Evolutionary conservation across 2,888 invertebrate species (phyloP).

Genomic region (Drosophila kambysellisi): DNA sequence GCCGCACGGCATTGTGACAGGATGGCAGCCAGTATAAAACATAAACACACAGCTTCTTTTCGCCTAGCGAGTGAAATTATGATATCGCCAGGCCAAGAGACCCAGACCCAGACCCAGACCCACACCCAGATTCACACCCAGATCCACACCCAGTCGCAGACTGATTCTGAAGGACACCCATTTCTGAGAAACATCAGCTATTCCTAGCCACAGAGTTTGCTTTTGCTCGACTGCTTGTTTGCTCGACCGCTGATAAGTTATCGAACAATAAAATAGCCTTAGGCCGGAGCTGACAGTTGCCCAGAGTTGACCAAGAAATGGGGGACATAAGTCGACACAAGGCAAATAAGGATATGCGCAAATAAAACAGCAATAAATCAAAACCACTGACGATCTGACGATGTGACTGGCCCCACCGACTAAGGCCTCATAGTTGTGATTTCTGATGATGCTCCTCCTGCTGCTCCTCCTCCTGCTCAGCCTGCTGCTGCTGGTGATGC

Average conservation of each 20-base stretch:
- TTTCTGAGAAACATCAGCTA: slow-evolving; percentile 7
- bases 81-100: slow-evolving; percentile 55
- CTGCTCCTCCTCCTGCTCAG: background rate
- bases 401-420: slow-evolving; percentile 72
- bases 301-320: slow-evolving; percentile 5
- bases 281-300: slow-evolving; percentile 59
- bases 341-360: slow-evolving; percentile 80
- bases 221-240: slow-evolving; percentile 54
- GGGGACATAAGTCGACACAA: slow-evolving; percentile 59
- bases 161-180: slow-evolving; percentile 6
- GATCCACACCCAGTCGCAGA: background rate
- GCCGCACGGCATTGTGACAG: slow-evolving; percentile 74
- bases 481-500: background rate
- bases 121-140: background rate
- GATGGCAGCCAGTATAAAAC: slow-evolving; percentile 50
- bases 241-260: slow-evolving; percentile 73
- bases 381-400: slow-evolving; percentile 78
- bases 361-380: slow-evolving; percentile 80
- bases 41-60: slow-evolving; percentile 66
- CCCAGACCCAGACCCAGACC: background rate
- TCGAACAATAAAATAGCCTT: slow-evolving; percentile 80
- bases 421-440: slow-evolving; percentile 72
- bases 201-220: slow-evolving; percentile 44
- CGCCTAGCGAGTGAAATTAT: slow-evolving; percentile 61
- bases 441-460: slow-evolving; percentile 30